phyloP scores from a whole-genome alignment of 2,113 vertebrate species.

The Eclectus roratus region DNA sequence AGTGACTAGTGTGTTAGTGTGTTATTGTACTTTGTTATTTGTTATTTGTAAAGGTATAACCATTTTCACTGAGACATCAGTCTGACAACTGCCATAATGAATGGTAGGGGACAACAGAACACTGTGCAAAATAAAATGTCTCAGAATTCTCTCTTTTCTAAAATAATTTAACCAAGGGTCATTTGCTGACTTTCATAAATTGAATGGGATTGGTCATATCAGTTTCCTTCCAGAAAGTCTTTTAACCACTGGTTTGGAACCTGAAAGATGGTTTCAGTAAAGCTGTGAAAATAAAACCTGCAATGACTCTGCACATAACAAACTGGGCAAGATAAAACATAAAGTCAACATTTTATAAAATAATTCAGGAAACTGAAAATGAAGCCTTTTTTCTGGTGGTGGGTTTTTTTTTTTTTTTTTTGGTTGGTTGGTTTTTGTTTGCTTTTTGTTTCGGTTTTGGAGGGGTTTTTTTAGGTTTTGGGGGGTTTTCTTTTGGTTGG shows the following conservation, averaged over 20 bases:
- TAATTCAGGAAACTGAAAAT: background rate
- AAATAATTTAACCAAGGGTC: background rate
- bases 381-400: fast-evolving
- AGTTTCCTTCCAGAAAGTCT: background rate
- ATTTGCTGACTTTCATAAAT: background rate
- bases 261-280: background rate
- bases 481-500: background rate
- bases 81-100: background rate
- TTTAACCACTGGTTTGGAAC: background rate
- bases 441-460: too few relatives aligned
- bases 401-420: background rate
- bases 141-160: background rate
- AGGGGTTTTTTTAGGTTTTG: background rate
- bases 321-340: background rate
- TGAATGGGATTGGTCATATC: background rate
- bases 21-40: background rate
- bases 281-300: background rate
- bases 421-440: background rate
- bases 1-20: background rate
- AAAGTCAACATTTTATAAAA: background rate
- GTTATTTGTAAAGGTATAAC: background rate
- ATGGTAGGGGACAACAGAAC: background rate
- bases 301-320: background rate
- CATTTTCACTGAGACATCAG: background rate
- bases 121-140: background rate